Evolutionary conservation across 1,140 invertebrate species (phyloP), one percentile per base, ranked within the genome.

Genomic region (Uloborus diversus): DNA sequence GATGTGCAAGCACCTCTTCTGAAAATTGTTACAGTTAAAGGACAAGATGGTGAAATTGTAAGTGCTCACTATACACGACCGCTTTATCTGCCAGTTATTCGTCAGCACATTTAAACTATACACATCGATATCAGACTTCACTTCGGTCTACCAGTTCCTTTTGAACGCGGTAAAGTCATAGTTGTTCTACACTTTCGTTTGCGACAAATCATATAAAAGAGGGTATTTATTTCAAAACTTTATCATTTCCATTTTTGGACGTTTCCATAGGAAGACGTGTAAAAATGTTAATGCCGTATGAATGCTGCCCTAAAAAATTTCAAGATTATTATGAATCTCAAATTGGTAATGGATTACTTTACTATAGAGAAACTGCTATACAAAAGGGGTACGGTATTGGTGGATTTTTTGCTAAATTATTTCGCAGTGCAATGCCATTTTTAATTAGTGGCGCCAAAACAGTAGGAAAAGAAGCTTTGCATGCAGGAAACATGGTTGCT

Each of bases 291-390:
- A n/a, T 33, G 5, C 51, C 51, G 0, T 73, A 73, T 49, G 2
- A 62, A 28, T 73, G 70, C 33, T 61, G 33, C 13, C 11, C 9
- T 2, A 37, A 61, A 47, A 28, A 23, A 5, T 42, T 73, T 30
- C 56, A 73, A 61, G 70, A 73, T 17, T 73, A 42, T 32, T 64
- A 75, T 20, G 27, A 20, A 2, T 25, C 49, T 47, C 57, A 75
- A 35, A 20, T 9, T 11, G 71, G 71, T 20, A 51, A 30, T 35
- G 71, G 61, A 0, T 20, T 64, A n/a, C n/a, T 30, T 30, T 75
- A 64, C 37, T 75, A 75, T 75, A 5, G 64, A 35, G 56, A 35
- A 17, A n/a, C 4, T 17, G 1, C 56, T 30, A 47, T 61, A 11
- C 53, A 61, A 32, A 59, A 23, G 17, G 56, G 56, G 17, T 62